These are phyloP conservation scores for Chelon labrosus DNA, from an alignment of 2,797 vertebrate genomes.

Conservation along the genomic window DNA sequence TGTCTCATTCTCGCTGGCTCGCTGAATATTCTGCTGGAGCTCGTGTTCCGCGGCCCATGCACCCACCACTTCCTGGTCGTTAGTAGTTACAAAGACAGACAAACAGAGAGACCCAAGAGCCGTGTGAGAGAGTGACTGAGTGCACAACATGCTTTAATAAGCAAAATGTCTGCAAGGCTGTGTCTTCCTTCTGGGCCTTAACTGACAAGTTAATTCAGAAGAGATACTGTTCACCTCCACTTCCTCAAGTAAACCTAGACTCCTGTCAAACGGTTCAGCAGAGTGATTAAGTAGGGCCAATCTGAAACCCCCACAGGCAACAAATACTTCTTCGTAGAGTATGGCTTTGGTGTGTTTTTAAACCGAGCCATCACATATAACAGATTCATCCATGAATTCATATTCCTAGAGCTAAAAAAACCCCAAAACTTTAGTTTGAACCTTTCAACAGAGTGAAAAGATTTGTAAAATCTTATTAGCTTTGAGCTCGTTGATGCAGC, in stretches of 20 bases:
- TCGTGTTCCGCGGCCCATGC: conserved; percentile 42
- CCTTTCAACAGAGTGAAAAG: too few relatives aligned
- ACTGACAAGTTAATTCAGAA: conserved; percentile 19
- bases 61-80: conserved; percentile 39
- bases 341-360: too few relatives aligned
- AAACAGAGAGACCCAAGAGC: conserved; percentile 42
- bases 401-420: too few relatives aligned
- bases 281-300: background rate
- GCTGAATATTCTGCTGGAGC: conserved; percentile 28
- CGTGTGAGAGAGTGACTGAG: conserved; percentile 50
- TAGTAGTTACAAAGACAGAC: conserved; percentile 21
- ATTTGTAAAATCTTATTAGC: too few relatives aligned
- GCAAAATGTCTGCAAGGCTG: conserved; percentile 1
- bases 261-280: conserved; percentile 29
- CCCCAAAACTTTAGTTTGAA: too few relatives aligned
- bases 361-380: too few relatives aligned
- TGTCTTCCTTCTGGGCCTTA: conserved; percentile 12
- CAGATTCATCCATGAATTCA: too few relatives aligned
- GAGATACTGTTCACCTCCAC: conserved; percentile 31
- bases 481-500: too few relatives aligned
- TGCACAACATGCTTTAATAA: background rate
- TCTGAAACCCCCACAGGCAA: too few relatives aligned
- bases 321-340: too few relatives aligned
- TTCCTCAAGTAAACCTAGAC: conserved; percentile 27
- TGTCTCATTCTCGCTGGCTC: conserved; percentile 4